Percentiles rank a stretch among this genome's conserved stretches.
phyloP scores from a whole-genome alignment of 2,113 vertebrate species.

The Atlantisia rogersi region DNA sequence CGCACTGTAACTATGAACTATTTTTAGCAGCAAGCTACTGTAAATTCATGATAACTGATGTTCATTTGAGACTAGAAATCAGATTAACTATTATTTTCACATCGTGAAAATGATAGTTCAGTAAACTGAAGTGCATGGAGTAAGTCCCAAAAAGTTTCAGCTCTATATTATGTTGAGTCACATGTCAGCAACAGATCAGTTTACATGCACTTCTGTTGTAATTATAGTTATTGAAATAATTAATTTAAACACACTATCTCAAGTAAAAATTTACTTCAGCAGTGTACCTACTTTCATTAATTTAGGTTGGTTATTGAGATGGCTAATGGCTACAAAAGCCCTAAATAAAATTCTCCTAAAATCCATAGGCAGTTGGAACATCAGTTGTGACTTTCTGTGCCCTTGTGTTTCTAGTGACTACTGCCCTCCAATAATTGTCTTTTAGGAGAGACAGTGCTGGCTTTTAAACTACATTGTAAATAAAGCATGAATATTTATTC shows the following conservation, averaged over 20 bases:
- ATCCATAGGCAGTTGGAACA: neutral
- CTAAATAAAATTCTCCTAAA: neutral
- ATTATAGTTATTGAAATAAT: neutral
- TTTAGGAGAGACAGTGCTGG: neutral
- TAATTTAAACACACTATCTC: neutral
- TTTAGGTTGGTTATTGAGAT: neutral
- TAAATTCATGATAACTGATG: neutral
- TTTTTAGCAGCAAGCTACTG: neutral
- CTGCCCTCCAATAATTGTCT: neutral
- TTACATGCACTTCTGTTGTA: neutral
- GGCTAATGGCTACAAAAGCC: neutral
- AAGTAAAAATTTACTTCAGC: neutral
- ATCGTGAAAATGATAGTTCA: neutral
- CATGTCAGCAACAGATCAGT: neutral
- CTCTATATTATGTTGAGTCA: neutral
- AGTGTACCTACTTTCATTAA: neutral
- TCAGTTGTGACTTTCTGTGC: neutral
- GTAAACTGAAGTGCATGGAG: neutral
- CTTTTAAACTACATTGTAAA: neutral
- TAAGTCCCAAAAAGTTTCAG: neutral
- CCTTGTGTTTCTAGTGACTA: neutral
- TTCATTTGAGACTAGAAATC: neutral
- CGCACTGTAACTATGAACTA: neutral
- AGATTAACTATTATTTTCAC: neutral
- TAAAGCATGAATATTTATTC: neutral